Evolutionary conservation across 2,888 invertebrate genomes (phyloP), one percentile per base, ranked within the genome.

Genomic region (Therioaphis trifolii): DNA sequence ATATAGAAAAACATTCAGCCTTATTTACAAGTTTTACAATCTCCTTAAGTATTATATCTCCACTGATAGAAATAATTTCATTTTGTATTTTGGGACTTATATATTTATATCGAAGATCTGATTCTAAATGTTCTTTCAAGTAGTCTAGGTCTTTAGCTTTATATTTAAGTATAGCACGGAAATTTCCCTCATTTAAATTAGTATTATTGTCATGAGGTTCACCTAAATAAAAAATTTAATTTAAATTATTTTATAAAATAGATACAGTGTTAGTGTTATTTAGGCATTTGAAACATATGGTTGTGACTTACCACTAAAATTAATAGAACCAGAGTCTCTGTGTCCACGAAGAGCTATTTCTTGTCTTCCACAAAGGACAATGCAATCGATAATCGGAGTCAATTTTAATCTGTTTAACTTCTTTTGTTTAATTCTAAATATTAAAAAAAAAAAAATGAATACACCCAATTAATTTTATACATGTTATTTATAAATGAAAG

Each of bases 391-490:
- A 40, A 43, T 68, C 14, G 43, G 68, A 4, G 14, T 68, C 21
- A 68, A 68, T 68, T 68, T 68, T 68, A 68, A 40, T 21, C 21
- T 68, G 4, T 40, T 68, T 12, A 68, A 0, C 11, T 68, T 35
- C 18, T 35, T 66, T 66, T 66, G 66, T 66, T 66, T 69, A 4
- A 69, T 14, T 5, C 69, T n/a, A n/a, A n/a, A n/a, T n/a, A n/a
- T n/a, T n/a, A n/a, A n/a, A n/a, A n/a, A n/a, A n/a, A n/a, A n/a
- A 43, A 69, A 43, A 46, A 69, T 11, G 15, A 21, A 69, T 15
- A 69, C n/a, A n/a, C n/a, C 12, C 4, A 3, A 29, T 18, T 63
- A 63, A 18, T 15, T 4, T 29, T 35, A 63, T 1, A 29, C 4
- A 29, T 12, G 9, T 35, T 66, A 18, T 35, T 66, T 66, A 29